These are phyloP conservation scores for Scolopax rusticola DNA, from an alignment of 2,797 vertebrate species.

Conservation along the genomic window DNA sequence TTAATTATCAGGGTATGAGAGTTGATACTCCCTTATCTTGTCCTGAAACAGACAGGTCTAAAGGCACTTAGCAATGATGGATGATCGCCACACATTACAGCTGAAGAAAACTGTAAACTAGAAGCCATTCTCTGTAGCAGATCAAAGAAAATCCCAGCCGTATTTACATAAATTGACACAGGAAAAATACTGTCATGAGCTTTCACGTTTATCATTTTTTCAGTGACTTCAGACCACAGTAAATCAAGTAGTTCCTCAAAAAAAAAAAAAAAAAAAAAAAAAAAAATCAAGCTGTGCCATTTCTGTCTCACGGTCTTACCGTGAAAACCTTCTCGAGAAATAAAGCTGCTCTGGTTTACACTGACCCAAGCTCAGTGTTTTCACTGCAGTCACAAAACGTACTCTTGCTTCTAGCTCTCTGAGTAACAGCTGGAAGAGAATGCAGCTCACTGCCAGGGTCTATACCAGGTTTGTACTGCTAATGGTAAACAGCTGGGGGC, in stretches of 20 bases:
- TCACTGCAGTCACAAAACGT: background rate
- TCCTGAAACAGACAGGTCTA: slow-evolving; percentile 45
- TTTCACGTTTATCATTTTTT: background rate
- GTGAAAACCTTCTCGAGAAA: background rate
- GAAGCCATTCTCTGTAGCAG: slow-evolving; percentile 20
- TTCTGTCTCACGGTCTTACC: background rate
- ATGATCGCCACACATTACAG: slow-evolving; percentile 22
- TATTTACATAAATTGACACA: background rate
- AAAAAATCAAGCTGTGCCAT: background rate
- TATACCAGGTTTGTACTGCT: background rate
- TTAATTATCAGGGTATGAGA: slow-evolving; percentile 31
- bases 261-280: background rate
- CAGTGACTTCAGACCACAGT: background rate
- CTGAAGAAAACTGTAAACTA: slow-evolving; percentile 32
- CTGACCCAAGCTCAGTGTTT: background rate
- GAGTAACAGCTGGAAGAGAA: background rate
- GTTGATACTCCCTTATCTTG: slow-evolving; percentile 57
- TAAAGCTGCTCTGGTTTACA: background rate
- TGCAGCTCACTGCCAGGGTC: background rate
- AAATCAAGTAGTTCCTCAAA: background rate
- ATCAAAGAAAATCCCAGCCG: background rate
- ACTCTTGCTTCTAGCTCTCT: background rate
- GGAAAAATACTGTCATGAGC: background rate
- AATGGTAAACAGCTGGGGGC: background rate
- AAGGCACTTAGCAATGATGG: slow-evolving; percentile 39